phyloP scores from a whole-genome alignment of 2,797 vertebrate genomes.

The Leptodactylus fallax region DNA sequence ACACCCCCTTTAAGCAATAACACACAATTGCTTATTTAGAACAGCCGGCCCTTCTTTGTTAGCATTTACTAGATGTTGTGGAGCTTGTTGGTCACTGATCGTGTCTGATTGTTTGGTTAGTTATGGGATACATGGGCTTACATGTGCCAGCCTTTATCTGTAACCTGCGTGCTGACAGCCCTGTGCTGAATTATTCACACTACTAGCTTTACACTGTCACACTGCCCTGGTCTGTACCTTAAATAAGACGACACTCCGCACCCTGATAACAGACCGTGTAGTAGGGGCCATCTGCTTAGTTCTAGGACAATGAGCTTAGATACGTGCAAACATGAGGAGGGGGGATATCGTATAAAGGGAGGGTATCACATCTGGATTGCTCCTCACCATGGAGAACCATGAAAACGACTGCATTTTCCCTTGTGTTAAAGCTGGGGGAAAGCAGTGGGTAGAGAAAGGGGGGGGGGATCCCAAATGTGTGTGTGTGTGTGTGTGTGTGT shows the following conservation, averaged over 20 bases:
- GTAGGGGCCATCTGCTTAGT: no score
- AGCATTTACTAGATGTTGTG: background rate
- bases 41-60: background rate
- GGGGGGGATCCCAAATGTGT: no score
- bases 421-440: no score
- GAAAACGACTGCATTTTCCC: no score
- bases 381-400: no score
- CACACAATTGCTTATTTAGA: background rate
- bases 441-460: no score
- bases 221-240: background rate
- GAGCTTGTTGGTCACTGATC: background rate
- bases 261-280: background rate
- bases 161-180: constrained; percentile 46
- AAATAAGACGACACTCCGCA: background rate
- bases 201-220: constrained; percentile 14
- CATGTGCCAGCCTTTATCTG: constrained; percentile 34
- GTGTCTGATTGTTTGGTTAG: constrained; percentile 15
- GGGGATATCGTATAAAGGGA: no score
- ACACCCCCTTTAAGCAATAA: background rate
- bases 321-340: no score
- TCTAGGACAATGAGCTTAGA: background rate
- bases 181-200: constrained; percentile 50
- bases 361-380: no score
- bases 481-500: no score
- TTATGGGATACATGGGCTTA: constrained; percentile 34